Conservation (phyloP, 2,113 vertebrate genomes). For the Cyphomyrus discorhynchus region DNA sequence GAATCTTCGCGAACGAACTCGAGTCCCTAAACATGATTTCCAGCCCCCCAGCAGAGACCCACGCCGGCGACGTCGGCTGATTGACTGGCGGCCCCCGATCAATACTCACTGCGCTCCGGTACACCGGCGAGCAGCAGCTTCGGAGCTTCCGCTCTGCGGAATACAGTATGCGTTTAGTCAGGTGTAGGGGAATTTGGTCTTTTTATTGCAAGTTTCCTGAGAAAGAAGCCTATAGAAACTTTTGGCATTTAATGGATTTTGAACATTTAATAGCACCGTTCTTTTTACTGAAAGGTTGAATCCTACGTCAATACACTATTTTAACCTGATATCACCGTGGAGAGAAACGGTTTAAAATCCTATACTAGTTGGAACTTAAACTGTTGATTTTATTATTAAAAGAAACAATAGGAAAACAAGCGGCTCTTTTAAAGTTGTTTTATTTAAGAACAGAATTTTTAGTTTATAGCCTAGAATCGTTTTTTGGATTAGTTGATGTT, state of each 20-base stretch:
- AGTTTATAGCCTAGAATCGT: background rate
- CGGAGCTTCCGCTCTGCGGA: background rate
- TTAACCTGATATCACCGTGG: background rate
- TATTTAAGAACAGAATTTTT: background rate
- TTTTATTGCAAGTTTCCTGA: background rate
- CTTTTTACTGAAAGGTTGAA: slow-evolving; percentile 2
- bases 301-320: background rate
- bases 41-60: background rate
- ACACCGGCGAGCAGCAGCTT: background rate
- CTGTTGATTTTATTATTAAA: background rate
- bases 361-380: background rate
- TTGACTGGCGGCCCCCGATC: background rate
- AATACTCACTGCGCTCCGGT: background rate
- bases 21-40: background rate
- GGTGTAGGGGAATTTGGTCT: background rate
- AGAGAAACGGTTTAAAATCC: background rate
- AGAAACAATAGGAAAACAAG: background rate
- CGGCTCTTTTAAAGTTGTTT: background rate
- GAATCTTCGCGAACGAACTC: background rate
- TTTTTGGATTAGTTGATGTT: background rate
- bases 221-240: background rate
- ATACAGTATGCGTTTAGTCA: background rate
- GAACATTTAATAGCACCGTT: background rate
- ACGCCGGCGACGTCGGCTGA: background rate
- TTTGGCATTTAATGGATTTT: background rate